Conservation (phyloP, 2,888 invertebrate species). For the Scaptomyza tumidula region DNA sequence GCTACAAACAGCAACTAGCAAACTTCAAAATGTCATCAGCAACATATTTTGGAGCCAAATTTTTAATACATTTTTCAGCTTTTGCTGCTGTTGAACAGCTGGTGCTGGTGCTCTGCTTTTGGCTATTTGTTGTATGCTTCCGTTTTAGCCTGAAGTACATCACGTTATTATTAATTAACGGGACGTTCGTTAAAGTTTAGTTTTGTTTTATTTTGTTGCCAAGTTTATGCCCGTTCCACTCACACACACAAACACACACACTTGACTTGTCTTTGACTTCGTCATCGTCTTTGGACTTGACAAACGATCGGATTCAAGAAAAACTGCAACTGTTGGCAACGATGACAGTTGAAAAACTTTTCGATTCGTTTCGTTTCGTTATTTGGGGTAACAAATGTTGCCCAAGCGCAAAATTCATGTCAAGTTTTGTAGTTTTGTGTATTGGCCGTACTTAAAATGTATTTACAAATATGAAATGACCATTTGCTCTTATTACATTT, state of each 20-base stretch:
- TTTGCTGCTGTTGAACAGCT: conserved; percentile 10
- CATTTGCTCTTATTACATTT: conserved; percentile 75
- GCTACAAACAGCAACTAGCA: conserved; percentile 1
- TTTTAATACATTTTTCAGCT: conserved; percentile 10
- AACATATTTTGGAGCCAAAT: conserved; percentile 48
- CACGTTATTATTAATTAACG: conserved; percentile 70
- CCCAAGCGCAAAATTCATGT: conserved; percentile 53
- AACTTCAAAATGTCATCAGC: conserved; percentile 60
- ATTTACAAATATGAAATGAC: conserved; percentile 33
- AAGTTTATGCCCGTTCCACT: conserved; percentile 26
- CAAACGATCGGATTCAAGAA: conserved; percentile 42
- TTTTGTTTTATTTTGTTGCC: conserved; percentile 20
- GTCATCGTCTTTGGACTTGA: conserved; percentile 48
- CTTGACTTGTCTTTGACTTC: conserved; percentile 29
- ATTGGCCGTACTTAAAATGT: conserved; percentile 45
- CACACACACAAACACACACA: background rate
- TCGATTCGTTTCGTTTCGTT: background rate
- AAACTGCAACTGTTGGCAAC: conserved; percentile 44
- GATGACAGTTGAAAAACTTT: conserved; percentile 25
- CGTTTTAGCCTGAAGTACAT: conserved; percentile 58
- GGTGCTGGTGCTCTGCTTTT: conserved; percentile 27
- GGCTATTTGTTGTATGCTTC: conserved; percentile 51
- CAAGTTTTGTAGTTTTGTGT: conserved; percentile 42
- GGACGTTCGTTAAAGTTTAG: conserved; percentile 21
- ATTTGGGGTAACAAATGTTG: conserved; percentile 39